Conservation (phyloP, 2,888 invertebrate genomes). For the Lordiphosa andalusiaca region DNA sequence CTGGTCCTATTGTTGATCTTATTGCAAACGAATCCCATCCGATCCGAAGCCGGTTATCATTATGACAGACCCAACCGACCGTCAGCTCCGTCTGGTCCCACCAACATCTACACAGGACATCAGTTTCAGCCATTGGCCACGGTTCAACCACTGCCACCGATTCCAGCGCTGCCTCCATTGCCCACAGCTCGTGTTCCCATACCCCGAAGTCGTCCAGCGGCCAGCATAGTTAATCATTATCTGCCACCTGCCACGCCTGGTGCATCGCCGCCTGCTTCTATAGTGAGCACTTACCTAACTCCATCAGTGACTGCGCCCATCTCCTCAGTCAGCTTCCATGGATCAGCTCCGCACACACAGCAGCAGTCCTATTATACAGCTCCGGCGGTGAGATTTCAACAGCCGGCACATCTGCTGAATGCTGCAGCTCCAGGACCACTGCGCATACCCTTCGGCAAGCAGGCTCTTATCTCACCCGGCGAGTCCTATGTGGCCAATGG, state of each 20-base stretch:
- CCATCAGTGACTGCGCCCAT: slow-evolving; percentile 33
- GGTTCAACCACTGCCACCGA: slow-evolving; percentile 70
- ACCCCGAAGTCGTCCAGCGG: slow-evolving; percentile 32
- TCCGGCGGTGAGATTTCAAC: slow-evolving; percentile 27
- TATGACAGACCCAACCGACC: slow-evolving; percentile 64
- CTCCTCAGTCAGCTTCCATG: slow-evolving; percentile 48
- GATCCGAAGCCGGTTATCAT: slow-evolving; percentile 62
- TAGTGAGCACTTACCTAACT: slow-evolving; percentile 36
- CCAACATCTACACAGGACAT: slow-evolving; percentile 50
- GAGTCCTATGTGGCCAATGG: slow-evolving; percentile 75
- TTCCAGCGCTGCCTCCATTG: slow-evolving; percentile 71
- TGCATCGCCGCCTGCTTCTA: slow-evolving; percentile 7
- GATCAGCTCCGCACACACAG: slow-evolving; percentile 15
- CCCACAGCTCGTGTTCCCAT: slow-evolving; percentile 61
- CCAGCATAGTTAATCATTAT: slow-evolving; percentile 41
- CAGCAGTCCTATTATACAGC: slow-evolving; percentile 12
- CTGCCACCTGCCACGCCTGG: slow-evolving; percentile 25
- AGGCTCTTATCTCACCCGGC: slow-evolving; percentile 59
- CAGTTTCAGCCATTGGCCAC: slow-evolving; percentile 68
- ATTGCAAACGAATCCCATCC: slow-evolving; percentile 9
- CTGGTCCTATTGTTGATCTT: slow-evolving; percentile 35
- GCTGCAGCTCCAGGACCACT: slow-evolving; percentile 55
- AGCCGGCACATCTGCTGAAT: slow-evolving; percentile 22
- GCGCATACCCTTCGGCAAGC: slow-evolving; percentile 71
- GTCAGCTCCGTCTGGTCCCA: slow-evolving; percentile 34